Evolutionary conservation across 2,113 vertebrate species (phyloP), one percentile per base, ranked within the genome.

Genomic region (Sinocyclocheilus anophthalmus): DNA sequence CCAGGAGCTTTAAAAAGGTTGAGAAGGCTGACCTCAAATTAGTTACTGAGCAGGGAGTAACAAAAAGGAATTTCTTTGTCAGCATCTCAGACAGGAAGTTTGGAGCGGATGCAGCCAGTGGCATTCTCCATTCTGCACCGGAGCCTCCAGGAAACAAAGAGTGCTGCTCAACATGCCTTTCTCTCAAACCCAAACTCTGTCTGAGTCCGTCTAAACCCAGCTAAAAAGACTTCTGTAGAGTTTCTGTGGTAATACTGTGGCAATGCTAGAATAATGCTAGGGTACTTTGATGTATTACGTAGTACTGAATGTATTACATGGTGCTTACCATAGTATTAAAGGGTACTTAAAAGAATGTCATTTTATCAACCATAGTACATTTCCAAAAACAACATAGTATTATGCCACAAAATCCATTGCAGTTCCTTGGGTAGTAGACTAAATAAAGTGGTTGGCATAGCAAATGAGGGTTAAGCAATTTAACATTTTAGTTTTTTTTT

Each of bases 41-140:
- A 24, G 65, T 16, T 77, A 7, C 76, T 30, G 18, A 63, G 76
- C n/a, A 39, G 55, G 63, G 48, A 77, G 61, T 45, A 12, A 55
- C 50, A 67, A 53, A 42, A 42, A 65, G 16, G 50, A 83, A 88
- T 81, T 83, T 85, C 67, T 79, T 69, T 61, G 80, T 88, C 87
- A 88, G 87, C 87, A 86, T 22, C 30, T 26, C 10, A 61, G 55
- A 73, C 75, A 79, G 87, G 84, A 86, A 84, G 73, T 53, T 85
- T 83, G 24, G 26, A 82, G 59, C 78, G 84, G 78, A 82, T 85
- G 84, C 69, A 73, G 53, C 16, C 45, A 26, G 20, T 72, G 69
- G 61, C 79, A 57, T 84, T 80, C 63, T 55, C 65, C 39, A n/a
- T 85, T 63, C 75, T 70, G 13, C 10, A 16, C 59, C 11, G 33